Evolutionary conservation across 2,113 vertebrate species (phyloP), one percentile per base, ranked within the genome.

Genomic region (Rallus limicola): DNA sequence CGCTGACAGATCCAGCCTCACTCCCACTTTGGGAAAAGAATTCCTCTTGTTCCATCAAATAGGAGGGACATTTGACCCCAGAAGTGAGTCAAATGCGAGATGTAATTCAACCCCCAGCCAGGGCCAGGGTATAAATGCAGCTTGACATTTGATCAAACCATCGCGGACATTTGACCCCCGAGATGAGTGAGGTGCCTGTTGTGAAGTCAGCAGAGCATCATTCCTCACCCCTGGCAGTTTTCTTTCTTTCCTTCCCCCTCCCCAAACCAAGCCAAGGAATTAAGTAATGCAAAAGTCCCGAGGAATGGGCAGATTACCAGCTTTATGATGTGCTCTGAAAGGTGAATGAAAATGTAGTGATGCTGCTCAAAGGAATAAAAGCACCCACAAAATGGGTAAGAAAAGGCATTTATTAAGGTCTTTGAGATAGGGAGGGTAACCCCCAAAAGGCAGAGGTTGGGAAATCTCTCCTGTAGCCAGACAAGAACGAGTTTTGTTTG

Each of bases 41-140:
- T 98, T 98, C 98, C 97, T 98, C 98, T 98, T 98, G 97, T 98
- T 98, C 98, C 98, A 98, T 98, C 98, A 98, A 98, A 98, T 97
- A 98, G 98, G 95, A 86, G 97, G 97, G 98, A 98, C 98, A 98
- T 96, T 86, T 96, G 98, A 98, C 98, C 98, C 87, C 96, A 63
- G 63, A 97, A 98, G 97, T 97, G 98, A 99, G 98, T 98, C 97
- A 98, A 97, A 98, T 95, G 97, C 96, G 95, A 98, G 98, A 98
- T 98, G 98, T 98, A 98, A 99, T 98, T 98, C 98, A 98, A 98
- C 96, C 97, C 97, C 93, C 96, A 97, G 88, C 98, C 98, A 98
- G 97, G 97, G 96, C 97, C 93, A 76, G 97, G 96, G 97, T 98
- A 97, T 97, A 99, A 98, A 99, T 98, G 97, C 96, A 96, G 94